Evolutionary conservation across 2,113 vertebrate species (phyloP).

Genomic region (Helogale parvula): DNA sequence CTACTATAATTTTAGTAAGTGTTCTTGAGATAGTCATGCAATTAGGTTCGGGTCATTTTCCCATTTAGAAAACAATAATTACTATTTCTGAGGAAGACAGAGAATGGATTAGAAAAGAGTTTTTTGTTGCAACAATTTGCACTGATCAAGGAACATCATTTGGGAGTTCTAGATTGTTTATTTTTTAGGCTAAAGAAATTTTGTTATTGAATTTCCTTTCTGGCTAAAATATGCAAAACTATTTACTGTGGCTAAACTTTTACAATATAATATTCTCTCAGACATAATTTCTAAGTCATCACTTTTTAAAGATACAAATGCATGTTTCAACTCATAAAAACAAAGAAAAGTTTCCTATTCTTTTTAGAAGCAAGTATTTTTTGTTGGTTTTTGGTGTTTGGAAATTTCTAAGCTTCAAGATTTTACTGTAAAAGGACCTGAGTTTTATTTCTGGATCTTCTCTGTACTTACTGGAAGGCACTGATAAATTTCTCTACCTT

Average conservation of each 20-base stretch:
- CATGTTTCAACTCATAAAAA: neutral
- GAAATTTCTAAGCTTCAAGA: neutral
- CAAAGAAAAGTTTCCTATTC: neutral
- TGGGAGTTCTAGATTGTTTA: neutral
- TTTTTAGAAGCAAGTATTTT: neutral
- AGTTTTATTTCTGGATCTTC: neutral
- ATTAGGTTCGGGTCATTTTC: neutral
- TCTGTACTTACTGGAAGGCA: neutral
- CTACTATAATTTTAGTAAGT: neutral
- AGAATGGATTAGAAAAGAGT: neutral
- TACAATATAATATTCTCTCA: neutral
- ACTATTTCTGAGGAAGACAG: neutral
- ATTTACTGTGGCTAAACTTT: neutral
- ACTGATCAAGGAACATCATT: neutral
- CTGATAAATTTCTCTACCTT: neutral
- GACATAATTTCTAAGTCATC: neutral
- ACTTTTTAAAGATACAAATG: neutral
- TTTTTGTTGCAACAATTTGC: neutral
- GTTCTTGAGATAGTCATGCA: neutral
- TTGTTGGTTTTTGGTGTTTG: neutral
- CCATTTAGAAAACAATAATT: neutral
- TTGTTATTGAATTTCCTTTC: slow-evolving; percentile 7
- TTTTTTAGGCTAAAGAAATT: neutral
- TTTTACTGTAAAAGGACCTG: neutral
- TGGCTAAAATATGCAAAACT: neutral